Evolutionary conservation across 2,797 vertebrate species (phyloP).

Genomic region (Orestias chungarensis): DNA sequence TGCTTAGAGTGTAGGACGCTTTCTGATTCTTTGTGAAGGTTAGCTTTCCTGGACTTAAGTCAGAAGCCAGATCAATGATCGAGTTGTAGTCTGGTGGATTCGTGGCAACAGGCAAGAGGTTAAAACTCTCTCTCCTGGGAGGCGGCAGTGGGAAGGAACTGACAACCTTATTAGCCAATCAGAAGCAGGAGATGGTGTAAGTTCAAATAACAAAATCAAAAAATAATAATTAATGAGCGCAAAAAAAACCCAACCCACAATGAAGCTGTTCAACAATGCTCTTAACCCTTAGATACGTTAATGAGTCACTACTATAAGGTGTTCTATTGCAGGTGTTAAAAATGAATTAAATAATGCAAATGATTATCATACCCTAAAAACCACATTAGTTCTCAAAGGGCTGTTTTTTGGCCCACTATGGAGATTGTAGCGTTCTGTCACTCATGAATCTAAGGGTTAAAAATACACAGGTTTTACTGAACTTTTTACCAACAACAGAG

Average conservation of each 20-base stretch:
- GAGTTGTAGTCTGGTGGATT: conserved; percentile 73
- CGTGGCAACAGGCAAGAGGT: conserved; percentile 72
- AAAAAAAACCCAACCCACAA: conserved; percentile 28
- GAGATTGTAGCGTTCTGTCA: too few species aligned
- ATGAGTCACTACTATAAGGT: too few species aligned
- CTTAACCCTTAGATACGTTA: too few species aligned
- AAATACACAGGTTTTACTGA: too few species aligned
- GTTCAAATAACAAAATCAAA: conserved; percentile 63
- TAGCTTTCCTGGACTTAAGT: conserved; percentile 64
- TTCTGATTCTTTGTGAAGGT: conserved; percentile 71
- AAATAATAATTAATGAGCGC: conserved; percentile 42
- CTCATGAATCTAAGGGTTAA: too few species aligned
- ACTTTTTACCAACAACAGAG: conserved; percentile 1
- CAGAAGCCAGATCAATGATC: conserved; percentile 68
- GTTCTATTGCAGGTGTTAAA: too few species aligned
- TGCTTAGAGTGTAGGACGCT: conserved; percentile 77
- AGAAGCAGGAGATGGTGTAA: conserved; percentile 75
- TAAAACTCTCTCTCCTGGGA: conserved; percentile 88
- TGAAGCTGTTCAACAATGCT: conserved; percentile 5
- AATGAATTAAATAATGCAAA: too few species aligned
- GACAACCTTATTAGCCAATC: conserved; percentile 79
- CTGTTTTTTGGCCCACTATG: too few species aligned
- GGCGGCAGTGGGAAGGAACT: conserved; percentile 85
- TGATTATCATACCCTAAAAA: too few species aligned
- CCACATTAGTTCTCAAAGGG: too few species aligned